Evolutionary conservation across 2,113 vertebrate genomes (phyloP), one percentile per base, ranked within the genome.

Genomic region (Tragelaphus imberbis): DNA sequence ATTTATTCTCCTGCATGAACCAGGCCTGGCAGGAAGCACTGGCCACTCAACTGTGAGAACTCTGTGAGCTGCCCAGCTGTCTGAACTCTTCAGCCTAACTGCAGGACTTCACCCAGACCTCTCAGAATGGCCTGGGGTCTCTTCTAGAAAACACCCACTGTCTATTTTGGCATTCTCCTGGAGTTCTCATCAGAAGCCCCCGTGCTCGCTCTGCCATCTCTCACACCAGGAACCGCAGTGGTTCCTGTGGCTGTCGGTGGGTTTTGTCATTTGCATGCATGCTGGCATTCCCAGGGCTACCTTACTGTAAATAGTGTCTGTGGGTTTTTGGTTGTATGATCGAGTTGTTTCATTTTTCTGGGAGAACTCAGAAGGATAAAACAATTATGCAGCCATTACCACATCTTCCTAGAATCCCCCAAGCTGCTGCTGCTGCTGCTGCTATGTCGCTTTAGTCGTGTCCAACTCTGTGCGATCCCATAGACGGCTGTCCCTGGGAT

Each of bases 181-280:
- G 56, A 23, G n/a, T 40, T 28, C 86, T 56, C 49, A 23, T 61
- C 0, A 56, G n/a, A 56, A 2, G 11, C 13, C 40, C 53, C n/a
- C 58, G 36, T 33, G 23, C 15, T 12, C 15, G 19, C 40, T 88
- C 68, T 61, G 27, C 25, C 80, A 9, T 86, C 61, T 75, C 25
- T 71, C 36, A 58, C 55, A 79, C 33, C 55, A 80, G 30, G 56
- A 4, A 86, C 9, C 16, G 4, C 16, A 28, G 8, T 1, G 0
- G 30, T 47, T 28, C 77, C 25, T 36, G 21, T 0, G 10, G 36
- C 47, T 75, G 0, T 10, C 12, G 2, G 58, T 55, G 19, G 2
- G 2, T 75, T 23, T 47, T 36, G 23, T 27, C 16, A 56, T 27
- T 16, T 28, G 36, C 16, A 47, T 16, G 15, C 80, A 9, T 56